Base-by-base conservation (phyloP, 2,888 invertebrate species). In the Drosophila conformis region DNA sequence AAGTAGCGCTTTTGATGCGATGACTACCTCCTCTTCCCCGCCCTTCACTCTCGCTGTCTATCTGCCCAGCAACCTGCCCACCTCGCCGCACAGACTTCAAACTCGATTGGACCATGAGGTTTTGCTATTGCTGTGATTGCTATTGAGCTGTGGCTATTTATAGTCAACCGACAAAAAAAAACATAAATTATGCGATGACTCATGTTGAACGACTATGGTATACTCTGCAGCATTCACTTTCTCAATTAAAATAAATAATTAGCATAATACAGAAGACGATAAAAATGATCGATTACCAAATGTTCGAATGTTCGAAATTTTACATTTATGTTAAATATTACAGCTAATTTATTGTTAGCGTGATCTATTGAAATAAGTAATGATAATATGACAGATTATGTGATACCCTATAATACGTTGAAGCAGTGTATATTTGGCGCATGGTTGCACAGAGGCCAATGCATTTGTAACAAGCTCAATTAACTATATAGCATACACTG, bases 81-180 rank as follows among this genome's bases (percentile, higher is more conserved):
- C 46, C 31, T 49, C 6, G 10, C 15, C 40, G 13, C 36, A 27
- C 40, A 57, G 62, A 72, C 62, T 72, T 58, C 57, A 69, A 66
- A 40, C 61, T 63, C 65, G 62, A 78, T 73, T 64, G 78, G 42
- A 35, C 49, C 29, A 27, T 18, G n/a, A 56, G 62, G 65, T 27
- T 56, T n/a, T 38, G 38, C 56, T 38, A 56, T 77, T 78, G 68
- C 73, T 82, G 63, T 73, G 82, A 73, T 78, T 78, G 68, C 82
- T 53, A 77, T 77, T 77, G 72, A 65, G 64, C 72, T 69, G 29
- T 62, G 33, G 73, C 78, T 78, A 78, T 78, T 82, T 66, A 78
- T 73, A 73, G 60, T 40, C 33, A 29, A 21, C n/a, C 65, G 7
- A 52, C 51, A 27, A 63, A 3, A 29, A 31, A 38, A 46, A n/a